phyloP scores from a whole-genome alignment of 2,888 invertebrate species.

The Pteria penguin region DNA sequence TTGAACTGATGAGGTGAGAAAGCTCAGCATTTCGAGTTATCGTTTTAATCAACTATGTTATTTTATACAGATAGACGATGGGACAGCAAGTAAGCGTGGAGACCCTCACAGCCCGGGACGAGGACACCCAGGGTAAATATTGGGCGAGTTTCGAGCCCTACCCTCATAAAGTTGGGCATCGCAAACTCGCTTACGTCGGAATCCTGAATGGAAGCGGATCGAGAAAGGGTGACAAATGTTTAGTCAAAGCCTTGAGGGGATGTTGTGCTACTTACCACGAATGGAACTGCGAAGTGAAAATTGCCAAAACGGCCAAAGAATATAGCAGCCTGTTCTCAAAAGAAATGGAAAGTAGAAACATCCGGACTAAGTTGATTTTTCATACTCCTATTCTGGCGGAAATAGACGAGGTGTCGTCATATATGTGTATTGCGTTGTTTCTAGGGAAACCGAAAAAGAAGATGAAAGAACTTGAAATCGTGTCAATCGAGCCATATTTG shows the following conservation, averaged over 20 bases:
- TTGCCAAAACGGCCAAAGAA: constrained; percentile 47
- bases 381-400: constrained; percentile 61
- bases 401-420: constrained; percentile 66
- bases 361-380: constrained; percentile 44
- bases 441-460: constrained; percentile 58
- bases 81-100: constrained; percentile 62
- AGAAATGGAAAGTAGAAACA: constrained; percentile 35
- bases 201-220: constrained; percentile 65
- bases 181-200: constrained; percentile 63
- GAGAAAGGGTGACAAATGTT: constrained; percentile 62
- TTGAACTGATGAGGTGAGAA: too few species aligned
- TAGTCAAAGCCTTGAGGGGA: constrained; percentile 63
- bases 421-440: constrained; percentile 58
- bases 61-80: constrained; percentile 48
- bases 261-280: constrained; percentile 53
- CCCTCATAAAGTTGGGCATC: constrained; percentile 56
- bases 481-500: constrained; percentile 62
- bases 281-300: constrained; percentile 54
- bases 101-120: constrained; percentile 50
- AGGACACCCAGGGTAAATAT: constrained; percentile 50
- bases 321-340: constrained; percentile 48
- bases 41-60: too few species aligned
- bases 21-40: too few species aligned
- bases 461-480: constrained; percentile 56
- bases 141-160: constrained; percentile 62